phyloP scores from a whole-genome alignment of 2,797 vertebrate genomes.

The Takifugu rubripes region DNA sequence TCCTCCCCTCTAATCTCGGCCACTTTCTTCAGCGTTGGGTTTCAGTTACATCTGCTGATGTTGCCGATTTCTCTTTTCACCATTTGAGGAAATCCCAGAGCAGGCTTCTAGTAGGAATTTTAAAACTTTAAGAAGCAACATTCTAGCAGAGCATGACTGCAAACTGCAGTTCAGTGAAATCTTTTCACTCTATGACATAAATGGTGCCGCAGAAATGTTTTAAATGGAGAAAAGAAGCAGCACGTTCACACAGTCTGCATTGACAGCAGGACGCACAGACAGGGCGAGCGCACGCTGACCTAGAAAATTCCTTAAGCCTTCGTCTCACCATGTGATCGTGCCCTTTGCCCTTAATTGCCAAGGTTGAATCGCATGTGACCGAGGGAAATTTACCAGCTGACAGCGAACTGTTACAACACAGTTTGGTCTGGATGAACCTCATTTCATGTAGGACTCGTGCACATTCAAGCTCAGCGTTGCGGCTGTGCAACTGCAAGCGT shows the following conservation, averaged over 20 bases:
- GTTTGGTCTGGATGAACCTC: slow-evolving; percentile 37
- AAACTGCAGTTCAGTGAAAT: neutral
- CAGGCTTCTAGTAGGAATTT: neutral
- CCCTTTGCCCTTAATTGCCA: slow-evolving; percentile 3
- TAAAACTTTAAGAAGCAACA: slow-evolving; percentile 4
- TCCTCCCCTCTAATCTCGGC: slow-evolving; percentile 7
- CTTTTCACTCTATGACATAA: slow-evolving; percentile 1
- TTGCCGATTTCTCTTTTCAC: slow-evolving; percentile 1
- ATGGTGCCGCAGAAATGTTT: neutral
- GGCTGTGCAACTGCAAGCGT: no score
- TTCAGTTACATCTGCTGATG: neutral
- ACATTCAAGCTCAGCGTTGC: neutral
- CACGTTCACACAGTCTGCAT: neutral
- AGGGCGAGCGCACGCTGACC: slow-evolving; percentile 9
- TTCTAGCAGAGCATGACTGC: slow-evolving; percentile 5
- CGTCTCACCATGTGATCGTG: slow-evolving; percentile 21
- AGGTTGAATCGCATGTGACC: slow-evolving; percentile 27
- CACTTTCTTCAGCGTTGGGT: neutral
- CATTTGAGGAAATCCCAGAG: no score
- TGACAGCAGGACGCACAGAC: neutral
- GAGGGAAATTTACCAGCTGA: slow-evolving; percentile 24
- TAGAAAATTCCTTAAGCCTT: slow-evolving; percentile 8
- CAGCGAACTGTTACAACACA: slow-evolving; percentile 7
- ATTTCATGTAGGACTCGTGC: neutral
- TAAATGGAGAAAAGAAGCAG: neutral